These are phyloP conservation scores for Danio kyathit DNA, from an alignment of 2,797 vertebrate species.

Conservation along the genomic window DNA sequence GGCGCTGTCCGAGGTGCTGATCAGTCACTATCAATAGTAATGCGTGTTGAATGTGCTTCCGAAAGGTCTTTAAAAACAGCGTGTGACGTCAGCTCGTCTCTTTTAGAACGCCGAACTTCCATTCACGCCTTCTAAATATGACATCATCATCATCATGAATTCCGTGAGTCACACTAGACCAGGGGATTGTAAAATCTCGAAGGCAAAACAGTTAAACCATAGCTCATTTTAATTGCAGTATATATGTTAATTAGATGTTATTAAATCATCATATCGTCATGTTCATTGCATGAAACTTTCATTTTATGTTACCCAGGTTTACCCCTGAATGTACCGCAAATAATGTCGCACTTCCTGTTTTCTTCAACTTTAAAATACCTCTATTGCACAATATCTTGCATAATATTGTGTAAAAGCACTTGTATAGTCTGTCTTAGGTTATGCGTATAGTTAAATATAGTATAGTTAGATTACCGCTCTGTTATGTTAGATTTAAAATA, in stretches of 20 bases:
- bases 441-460: too few relatives aligned
- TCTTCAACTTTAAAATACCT: too few relatives aligned
- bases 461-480: too few relatives aligned
- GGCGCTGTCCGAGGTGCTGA: neutral
- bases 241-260: neutral
- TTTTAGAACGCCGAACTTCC: neutral
- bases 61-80: neutral
- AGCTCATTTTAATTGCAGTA: neutral
- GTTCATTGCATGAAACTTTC: too few relatives aligned
- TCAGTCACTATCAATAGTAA: neutral
- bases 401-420: too few relatives aligned
- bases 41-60: neutral
- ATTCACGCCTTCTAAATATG: neutral
- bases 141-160: neutral
- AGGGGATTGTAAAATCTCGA: neutral
- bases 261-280: neutral
- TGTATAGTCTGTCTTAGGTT: too few relatives aligned
- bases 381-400: too few relatives aligned
- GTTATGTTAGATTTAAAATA: too few relatives aligned
- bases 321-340: too few relatives aligned
- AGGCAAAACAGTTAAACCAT: neutral
- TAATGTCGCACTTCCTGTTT: too few relatives aligned
- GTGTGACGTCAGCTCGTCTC: too few relatives aligned
- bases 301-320: neutral
- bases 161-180: too few relatives aligned